Evolutionary conservation across 2,797 vertebrate species (phyloP).

Genomic region (Hemitrygon akajei): DNA sequence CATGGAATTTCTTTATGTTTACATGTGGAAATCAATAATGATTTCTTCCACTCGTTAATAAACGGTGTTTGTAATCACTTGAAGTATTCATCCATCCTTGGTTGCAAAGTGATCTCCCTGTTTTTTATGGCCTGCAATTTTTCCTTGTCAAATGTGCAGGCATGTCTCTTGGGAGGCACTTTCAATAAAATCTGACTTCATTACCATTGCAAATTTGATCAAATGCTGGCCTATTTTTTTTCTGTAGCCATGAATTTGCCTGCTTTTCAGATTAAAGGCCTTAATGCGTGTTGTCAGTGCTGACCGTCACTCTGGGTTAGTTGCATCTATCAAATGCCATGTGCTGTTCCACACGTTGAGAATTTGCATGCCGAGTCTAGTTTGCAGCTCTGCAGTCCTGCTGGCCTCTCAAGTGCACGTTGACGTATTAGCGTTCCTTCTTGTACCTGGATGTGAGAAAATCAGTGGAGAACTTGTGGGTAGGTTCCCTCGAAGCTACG

Average conservation of each 20-base stretch:
- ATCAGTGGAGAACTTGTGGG: too few species aligned
- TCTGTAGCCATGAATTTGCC: neutral
- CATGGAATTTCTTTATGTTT: neutral
- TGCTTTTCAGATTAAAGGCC: neutral
- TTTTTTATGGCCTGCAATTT: neutral
- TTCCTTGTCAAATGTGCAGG: neutral
- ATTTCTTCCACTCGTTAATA: slow-evolving; percentile 15
- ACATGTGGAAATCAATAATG: neutral
- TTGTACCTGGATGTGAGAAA: neutral
- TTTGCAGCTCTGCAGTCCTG: neutral
- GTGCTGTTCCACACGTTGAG: neutral
- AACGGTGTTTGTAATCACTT: slow-evolving; percentile 5
- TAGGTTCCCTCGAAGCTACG: too few species aligned
- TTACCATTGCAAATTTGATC: slow-evolving; percentile 30
- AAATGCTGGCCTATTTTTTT: neutral
- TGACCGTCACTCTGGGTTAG: neutral
- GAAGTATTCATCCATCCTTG: neutral
- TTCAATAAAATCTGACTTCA: slow-evolving; percentile 34
- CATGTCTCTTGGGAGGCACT: slow-evolving; percentile 2
- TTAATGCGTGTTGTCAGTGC: neutral
- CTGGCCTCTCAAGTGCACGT: neutral
- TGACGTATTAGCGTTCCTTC: neutral
- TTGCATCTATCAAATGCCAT: neutral
- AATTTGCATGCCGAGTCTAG: neutral
- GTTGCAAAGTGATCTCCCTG: neutral